Percentiles rank a stretch among this genome's conserved stretches.
phyloP scores from a whole-genome alignment of 2,797 vertebrate species.

The Helicolenus hilgendorfi region DNA sequence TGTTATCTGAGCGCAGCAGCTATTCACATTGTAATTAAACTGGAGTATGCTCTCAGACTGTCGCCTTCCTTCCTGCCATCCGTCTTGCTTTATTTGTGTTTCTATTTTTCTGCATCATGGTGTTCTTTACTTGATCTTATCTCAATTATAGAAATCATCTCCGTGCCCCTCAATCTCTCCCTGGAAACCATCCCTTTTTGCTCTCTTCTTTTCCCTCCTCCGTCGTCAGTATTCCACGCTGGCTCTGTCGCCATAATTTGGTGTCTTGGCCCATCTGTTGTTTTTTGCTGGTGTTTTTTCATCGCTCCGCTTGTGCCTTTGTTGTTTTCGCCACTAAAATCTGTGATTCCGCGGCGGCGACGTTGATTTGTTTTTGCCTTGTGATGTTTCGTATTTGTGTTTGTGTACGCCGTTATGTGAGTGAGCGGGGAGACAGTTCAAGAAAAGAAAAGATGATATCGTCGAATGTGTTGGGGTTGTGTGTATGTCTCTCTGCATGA shows the following conservation, averaged over 20 bases:
- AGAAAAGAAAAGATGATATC: slow-evolving; percentile 41
- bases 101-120: slow-evolving; percentile 47
- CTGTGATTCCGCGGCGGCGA: slow-evolving; percentile 62
- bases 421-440: slow-evolving; percentile 18
- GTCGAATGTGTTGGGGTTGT: slow-evolving; percentile 7
- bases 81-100: slow-evolving; percentile 62
- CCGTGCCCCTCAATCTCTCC: slow-evolving; percentile 48
- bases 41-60: slow-evolving; percentile 45
- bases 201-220: slow-evolving; percentile 8
- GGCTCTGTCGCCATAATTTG: slow-evolving; percentile 62
- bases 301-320: slow-evolving; percentile 69
- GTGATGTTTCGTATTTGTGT: slow-evolving; percentile 53
- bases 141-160: slow-evolving; percentile 73
- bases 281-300: slow-evolving; percentile 68
- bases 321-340: slow-evolving; percentile 72
- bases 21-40: slow-evolving; percentile 76
- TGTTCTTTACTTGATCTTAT: slow-evolving; percentile 67
- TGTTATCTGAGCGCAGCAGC: slow-evolving; percentile 65
- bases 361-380: slow-evolving; percentile 58
- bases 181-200: slow-evolving; percentile 34
- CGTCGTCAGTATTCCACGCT: slow-evolving; percentile 52
- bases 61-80: slow-evolving; percentile 22
- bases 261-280: slow-evolving; percentile 83
- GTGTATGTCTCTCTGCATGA: slow-evolving; percentile 45
- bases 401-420: slow-evolving; percentile 17